A percentile compares a stretch with the other conserved stretches of the same genome.
These are phyloP conservation scores for Cancer borealis DNA, from an alignment of 2,888 invertebrate genomes.

Conservation along the genomic window DNA sequence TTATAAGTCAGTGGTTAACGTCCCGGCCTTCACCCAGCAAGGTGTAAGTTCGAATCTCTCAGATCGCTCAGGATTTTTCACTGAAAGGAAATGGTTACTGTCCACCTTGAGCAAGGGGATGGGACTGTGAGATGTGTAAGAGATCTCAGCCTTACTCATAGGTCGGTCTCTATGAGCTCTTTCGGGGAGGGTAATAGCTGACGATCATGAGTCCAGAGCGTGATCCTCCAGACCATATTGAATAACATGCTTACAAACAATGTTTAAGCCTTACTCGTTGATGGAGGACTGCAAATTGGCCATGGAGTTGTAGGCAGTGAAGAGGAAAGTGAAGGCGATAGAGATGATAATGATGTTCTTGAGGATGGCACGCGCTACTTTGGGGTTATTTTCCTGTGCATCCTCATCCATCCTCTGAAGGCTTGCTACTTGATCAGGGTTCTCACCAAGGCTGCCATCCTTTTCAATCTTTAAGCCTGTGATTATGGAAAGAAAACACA, in stretches of 20 bases:
- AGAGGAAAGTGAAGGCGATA: constrained; percentile 95
- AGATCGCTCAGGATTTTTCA: no score
- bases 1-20: no score
- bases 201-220: not conserved
- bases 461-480: not conserved
- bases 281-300: constrained; percentile 78
- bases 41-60: no score
- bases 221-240: not conserved
- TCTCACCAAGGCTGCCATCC: not conserved
- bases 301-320: constrained; percentile 85
- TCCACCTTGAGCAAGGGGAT: no score
- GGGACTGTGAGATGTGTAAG: not conserved
- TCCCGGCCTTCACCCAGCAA: no score
- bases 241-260: not conserved
- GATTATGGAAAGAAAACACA: not conserved
- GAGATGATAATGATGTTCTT: constrained; percentile 95
- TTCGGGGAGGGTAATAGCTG: no score
- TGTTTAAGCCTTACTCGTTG: constrained; percentile 78
- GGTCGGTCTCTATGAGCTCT: no score
- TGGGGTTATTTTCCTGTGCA: not conserved
- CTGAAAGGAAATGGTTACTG: no score
- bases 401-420: not conserved
- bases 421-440: not conserved
- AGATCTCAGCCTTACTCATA: no score
- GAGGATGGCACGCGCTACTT: constrained; percentile 83